Conservation (phyloP, 1,140 invertebrate species). For the Schlechtendalia chinensis region DNA sequence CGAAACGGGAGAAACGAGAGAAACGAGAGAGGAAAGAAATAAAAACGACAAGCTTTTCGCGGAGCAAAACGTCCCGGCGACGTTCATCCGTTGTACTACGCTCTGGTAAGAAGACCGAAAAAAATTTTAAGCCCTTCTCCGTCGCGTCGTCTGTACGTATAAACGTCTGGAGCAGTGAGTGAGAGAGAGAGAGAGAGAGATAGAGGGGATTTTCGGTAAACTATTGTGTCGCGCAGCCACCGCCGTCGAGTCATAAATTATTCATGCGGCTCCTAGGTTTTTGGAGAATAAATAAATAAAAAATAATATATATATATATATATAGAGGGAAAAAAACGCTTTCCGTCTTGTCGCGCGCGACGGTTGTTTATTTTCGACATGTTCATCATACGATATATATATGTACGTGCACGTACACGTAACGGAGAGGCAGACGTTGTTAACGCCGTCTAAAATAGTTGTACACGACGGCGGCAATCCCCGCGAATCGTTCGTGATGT, state of each 20-base stretch:
- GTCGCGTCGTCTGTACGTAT: background rate
- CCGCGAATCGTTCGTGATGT: no score
- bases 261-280: conserved; percentile 29
- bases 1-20: background rate
- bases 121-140: background rate
- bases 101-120: no score
- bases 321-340: background rate
- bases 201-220: conserved; percentile 32
- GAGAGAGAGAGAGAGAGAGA: no score
- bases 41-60: conserved; percentile 10
- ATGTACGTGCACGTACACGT: no score
- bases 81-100: background rate
- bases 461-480: background rate
- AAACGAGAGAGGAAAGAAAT: background rate
- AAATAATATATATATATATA: background rate
- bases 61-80: background rate
- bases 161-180: conserved; percentile 7
- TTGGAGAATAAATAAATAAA: conserved; percentile 8
- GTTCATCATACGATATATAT: conserved; percentile 13
- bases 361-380: conserved; percentile 39
- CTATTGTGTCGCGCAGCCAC: conserved; percentile 10
- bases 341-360: background rate
- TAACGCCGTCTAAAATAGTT: conserved; percentile 6
- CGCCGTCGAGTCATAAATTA: conserved; percentile 37
- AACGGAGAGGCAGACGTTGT: no score